phyloP scores from a whole-genome alignment of 2,888 invertebrate genomes.

The Zeuzera pyrina region DNA sequence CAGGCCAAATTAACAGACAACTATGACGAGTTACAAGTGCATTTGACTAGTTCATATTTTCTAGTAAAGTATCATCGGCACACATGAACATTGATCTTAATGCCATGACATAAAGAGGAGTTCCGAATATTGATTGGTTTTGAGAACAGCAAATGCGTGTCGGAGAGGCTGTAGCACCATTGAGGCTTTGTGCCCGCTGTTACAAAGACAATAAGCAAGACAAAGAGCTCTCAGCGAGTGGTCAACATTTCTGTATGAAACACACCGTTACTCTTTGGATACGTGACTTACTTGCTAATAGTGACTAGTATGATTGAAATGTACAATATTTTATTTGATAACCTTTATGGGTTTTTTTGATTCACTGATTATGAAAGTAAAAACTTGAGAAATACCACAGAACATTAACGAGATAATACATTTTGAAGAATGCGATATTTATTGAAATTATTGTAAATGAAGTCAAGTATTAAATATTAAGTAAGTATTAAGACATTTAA shows the following conservation, averaged over 20 bases:
- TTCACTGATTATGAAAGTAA: no score
- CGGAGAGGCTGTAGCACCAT: constrained; percentile 33
- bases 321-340: no score
- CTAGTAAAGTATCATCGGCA: constrained; percentile 17
- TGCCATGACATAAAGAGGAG: constrained; percentile 17
- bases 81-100: constrained; percentile 15
- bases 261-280: constrained; percentile 34
- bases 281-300: constrained; percentile 26
- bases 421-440: no score
- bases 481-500: no score
- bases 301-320: no score
- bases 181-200: constrained; percentile 48
- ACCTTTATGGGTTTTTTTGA: no score
- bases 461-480: no score
- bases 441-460: no score
- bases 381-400: no score
- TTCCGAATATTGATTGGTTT: constrained; percentile 13
- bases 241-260: constrained; percentile 47
- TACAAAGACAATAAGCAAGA: constrained; percentile 58
- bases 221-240: constrained; percentile 57
- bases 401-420: no score
- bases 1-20: constrained; percentile 66
- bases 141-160: constrained; percentile 9
- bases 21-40: constrained; percentile 66
- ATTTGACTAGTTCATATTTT: constrained; percentile 26